Conservation (phyloP, 2,797 vertebrate genomes). For the Erithacus rubecula region DNA sequence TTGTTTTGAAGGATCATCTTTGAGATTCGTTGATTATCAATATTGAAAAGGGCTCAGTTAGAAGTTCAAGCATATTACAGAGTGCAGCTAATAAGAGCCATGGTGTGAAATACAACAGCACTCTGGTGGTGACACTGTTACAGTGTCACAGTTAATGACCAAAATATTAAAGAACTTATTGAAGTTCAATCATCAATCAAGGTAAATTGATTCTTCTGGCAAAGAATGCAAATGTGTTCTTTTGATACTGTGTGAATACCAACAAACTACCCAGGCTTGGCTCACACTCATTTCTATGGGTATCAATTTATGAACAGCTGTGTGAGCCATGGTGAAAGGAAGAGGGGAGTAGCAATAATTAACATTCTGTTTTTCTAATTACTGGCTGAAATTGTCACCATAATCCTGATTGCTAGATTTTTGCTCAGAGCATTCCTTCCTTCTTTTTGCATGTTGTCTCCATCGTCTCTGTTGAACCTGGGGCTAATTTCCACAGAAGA, state of each 20-base stretch:
- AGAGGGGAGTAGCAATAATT: not conserved
- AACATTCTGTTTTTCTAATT: conserved; percentile 46
- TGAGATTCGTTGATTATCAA: conserved; percentile 54
- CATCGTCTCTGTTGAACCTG: not conserved
- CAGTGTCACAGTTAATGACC: conserved; percentile 56
- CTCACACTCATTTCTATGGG: not conserved
- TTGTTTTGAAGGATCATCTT: conserved; percentile 17
- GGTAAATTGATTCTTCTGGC: conserved; percentile 70
- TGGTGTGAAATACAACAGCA: conserved; percentile 43
- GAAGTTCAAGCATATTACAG: conserved; percentile 60
- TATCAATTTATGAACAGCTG: conserved; percentile 53
- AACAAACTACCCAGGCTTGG: conserved; percentile 25
- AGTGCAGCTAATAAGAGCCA: conserved; percentile 35
- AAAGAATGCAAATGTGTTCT: conserved; percentile 56
- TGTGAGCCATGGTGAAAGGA: not conserved
- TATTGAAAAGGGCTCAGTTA: conserved; percentile 61
- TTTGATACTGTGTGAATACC: conserved; percentile 58
- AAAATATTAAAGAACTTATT: conserved; percentile 69
- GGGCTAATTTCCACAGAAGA: not conserved
- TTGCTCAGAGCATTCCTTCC: not conserved
- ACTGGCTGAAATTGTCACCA: not conserved
- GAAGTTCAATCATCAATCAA: conserved; percentile 72
- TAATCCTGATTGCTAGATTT: conserved; percentile 12
- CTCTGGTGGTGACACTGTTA: conserved; percentile 55
- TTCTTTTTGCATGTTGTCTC: not conserved